Conservation (phyloP, 2,113 vertebrate genomes). For the Sebastes schlegelii region DNA sequence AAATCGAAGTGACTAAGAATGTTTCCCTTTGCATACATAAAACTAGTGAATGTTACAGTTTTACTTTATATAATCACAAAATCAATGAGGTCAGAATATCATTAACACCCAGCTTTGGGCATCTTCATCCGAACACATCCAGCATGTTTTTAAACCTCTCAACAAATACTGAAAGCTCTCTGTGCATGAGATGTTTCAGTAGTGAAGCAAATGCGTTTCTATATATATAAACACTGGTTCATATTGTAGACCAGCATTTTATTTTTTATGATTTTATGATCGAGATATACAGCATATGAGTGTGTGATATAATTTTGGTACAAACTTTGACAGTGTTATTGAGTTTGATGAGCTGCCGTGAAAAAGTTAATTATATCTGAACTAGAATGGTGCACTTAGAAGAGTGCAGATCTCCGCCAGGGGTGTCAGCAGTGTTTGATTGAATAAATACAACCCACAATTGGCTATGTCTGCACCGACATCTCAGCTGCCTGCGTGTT, state of each 20-base stretch:
- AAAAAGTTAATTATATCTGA: slow-evolving; percentile 73
- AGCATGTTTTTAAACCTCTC: slow-evolving; percentile 74
- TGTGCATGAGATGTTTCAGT: slow-evolving; percentile 79
- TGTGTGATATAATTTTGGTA: slow-evolving; percentile 54
- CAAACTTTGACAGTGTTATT: neutral
- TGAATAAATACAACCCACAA: no score
- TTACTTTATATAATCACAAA: neutral
- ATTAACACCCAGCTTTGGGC: slow-evolving; percentile 2
- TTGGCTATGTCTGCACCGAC: no score
- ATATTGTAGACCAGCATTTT: slow-evolving; percentile 61
- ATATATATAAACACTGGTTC: slow-evolving; percentile 59
- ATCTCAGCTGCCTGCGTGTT: no score
- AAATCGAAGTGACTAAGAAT: slow-evolving; percentile 54
- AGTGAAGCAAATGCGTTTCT: slow-evolving; percentile 51
- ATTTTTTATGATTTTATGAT: slow-evolving; percentile 66
- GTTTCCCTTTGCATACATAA: slow-evolving; percentile 48
- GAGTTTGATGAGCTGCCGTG: slow-evolving; percentile 60
- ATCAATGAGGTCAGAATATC: slow-evolving; percentile 17
- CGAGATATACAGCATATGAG: slow-evolving; percentile 56
- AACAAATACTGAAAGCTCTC: slow-evolving; percentile 73
- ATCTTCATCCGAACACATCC: slow-evolving; percentile 29
- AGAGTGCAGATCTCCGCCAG: no score
- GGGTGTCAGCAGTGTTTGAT: no score
- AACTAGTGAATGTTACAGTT: slow-evolving; percentile 58
- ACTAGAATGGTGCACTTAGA: no score